Percentiles rank a stretch among this genome's conserved stretches.
These are phyloP conservation scores for Helicolenus hilgendorfi DNA, from an alignment of 2,797 vertebrate genomes.

Conservation along the genomic window DNA sequence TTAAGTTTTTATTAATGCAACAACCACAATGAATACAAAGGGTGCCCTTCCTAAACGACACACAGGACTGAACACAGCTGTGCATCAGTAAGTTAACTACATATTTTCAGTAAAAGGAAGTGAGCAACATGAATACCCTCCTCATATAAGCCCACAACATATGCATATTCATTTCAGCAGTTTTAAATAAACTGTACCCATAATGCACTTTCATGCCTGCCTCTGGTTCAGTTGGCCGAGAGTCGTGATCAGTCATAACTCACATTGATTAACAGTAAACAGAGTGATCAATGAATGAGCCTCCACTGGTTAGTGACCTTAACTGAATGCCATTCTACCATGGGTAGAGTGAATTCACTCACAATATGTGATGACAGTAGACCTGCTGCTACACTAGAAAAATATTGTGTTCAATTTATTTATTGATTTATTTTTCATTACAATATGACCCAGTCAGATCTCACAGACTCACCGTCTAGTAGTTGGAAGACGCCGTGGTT, in stretches of 20 bases:
- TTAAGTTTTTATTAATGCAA: neutral
- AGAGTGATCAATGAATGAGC: neutral
- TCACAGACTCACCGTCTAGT: conserved; percentile 88
- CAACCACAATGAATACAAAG: neutral
- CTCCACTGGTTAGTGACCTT: neutral
- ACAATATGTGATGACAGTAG: neutral
- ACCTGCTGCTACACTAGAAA: neutral
- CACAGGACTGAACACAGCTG: neutral
- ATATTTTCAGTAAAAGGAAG: neutral
- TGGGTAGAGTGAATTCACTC: neutral
- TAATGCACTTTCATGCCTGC: neutral
- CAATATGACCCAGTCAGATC: neutral
- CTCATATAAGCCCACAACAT: neutral
- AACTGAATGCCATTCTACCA: neutral
- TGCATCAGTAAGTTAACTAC: neutral
- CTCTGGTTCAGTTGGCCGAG: neutral
- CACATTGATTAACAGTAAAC: neutral
- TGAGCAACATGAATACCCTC: neutral
- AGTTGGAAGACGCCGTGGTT: conserved; percentile 92
- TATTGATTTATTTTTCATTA: neutral
- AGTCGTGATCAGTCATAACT: neutral
- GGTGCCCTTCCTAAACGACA: neutral
- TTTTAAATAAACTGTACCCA: neutral
- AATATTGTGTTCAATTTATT: neutral
- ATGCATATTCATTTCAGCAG: neutral